A percentile compares a stretch with the other conserved stretches of the same genome.
Conservation (phyloP, 2,888 invertebrate genomes). For the Pyrgus malvae region DNA sequence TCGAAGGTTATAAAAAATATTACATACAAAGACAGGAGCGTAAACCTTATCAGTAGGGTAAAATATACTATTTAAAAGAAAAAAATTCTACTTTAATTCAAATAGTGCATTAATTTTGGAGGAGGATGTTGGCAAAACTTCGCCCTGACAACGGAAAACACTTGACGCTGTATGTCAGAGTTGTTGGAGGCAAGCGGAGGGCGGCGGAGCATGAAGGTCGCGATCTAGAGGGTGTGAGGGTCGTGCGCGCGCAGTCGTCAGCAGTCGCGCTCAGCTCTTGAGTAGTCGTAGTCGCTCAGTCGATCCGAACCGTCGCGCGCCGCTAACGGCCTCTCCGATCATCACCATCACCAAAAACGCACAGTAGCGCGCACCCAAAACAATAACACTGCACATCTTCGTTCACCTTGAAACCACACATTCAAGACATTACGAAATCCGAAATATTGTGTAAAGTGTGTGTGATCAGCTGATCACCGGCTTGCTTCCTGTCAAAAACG, state of each 20-base stretch:
- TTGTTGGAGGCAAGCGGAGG: constrained; percentile 23
- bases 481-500: constrained; percentile 37
- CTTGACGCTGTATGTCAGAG: constrained; percentile 1
- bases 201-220: constrained; percentile 34
- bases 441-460: constrained; percentile 33
- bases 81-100: too few species aligned
- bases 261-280: constrained; percentile 4
- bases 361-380: constrained; percentile 22
- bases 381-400: constrained; percentile 31
- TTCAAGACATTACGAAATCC: constrained; percentile 40
- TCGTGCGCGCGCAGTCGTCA: constrained; percentile 55
- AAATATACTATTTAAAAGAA: too few species aligned
- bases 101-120: too few species aligned
- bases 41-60: too few species aligned
- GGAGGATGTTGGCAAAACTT: not conserved
- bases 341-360: constrained; percentile 28
- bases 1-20: too few species aligned
- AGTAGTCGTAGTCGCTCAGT: constrained; percentile 47
- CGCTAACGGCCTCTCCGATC: constrained; percentile 49
- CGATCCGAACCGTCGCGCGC: constrained; percentile 68
- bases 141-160: not conserved
- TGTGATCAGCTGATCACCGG: constrained; percentile 43
- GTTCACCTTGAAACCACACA: constrained; percentile 38
- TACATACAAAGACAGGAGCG: too few species aligned
- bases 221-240: constrained; percentile 46